These are phyloP conservation scores for Thelohanellus kitauei DNA, from an alignment of 30 jellyfish, hydroid and myxozoan species.

Conservation along the genomic window DNA sequence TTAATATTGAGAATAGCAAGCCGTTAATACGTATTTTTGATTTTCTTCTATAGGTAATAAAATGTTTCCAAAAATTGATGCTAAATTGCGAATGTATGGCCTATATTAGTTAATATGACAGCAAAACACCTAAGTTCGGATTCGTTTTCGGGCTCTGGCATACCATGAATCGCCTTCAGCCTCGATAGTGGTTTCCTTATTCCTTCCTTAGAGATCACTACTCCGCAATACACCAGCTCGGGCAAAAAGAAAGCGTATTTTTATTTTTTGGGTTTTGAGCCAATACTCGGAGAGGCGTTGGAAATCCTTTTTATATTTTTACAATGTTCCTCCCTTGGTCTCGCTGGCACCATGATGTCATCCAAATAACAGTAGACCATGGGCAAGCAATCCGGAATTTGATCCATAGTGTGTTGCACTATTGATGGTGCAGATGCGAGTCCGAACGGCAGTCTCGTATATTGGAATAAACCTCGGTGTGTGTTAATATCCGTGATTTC, in stretches of 20 bases:
- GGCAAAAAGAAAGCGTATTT: conserved; percentile 7
- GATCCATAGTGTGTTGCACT: conserved; percentile 8
- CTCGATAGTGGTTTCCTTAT: conserved; percentile 1
- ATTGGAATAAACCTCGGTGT: conserved; percentile 9
- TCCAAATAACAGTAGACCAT: conserved; percentile 7
- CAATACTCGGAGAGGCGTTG: background rate
- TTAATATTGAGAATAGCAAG: conserved; percentile 2
- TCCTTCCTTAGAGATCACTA: conserved; percentile 8
- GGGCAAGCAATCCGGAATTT: conserved; percentile 4
- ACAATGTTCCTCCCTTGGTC: conserved; percentile 6
- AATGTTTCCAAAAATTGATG: conserved; percentile 7
- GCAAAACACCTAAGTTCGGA: conserved; percentile 7
- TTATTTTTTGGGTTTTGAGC: background rate
- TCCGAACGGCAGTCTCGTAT: conserved; percentile 19
- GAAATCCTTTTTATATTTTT: conserved; percentile 1
- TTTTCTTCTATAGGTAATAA: conserved; percentile 1
- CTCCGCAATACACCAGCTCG: conserved; percentile 10
- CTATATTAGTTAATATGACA: conserved; percentile 15
- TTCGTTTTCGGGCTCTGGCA: conserved; percentile 11
- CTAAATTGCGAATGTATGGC: conserved; percentile 3
- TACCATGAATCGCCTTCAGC: conserved; percentile 7
- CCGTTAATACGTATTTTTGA: conserved; percentile 5
- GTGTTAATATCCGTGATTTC: conserved; percentile 9
- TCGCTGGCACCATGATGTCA: conserved; percentile 11
- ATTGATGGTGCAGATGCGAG: conserved; percentile 23